Conservation (phyloP, 2,797 vertebrate genomes). For the Mergus octosetaceus region DNA sequence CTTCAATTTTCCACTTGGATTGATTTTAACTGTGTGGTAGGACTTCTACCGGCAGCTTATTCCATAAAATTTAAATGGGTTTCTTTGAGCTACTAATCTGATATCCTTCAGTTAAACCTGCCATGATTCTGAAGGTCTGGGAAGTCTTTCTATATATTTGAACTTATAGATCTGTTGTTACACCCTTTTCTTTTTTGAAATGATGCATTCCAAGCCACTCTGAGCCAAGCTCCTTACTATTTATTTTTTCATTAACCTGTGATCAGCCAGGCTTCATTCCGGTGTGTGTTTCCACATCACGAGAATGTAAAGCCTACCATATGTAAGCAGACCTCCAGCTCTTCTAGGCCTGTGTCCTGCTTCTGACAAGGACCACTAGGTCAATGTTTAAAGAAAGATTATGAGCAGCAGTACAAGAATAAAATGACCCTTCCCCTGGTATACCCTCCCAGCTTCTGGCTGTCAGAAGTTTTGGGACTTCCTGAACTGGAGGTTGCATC, state of each 20-base stretch:
- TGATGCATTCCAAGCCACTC: neutral
- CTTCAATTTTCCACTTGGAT: neutral
- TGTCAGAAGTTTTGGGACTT: neutral
- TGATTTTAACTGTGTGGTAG: neutral
- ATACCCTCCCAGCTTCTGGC: neutral
- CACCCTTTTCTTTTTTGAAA: neutral
- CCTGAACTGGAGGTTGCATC: neutral
- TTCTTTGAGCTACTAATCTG: neutral
- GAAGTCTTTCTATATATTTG: neutral
- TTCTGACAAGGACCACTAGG: neutral
- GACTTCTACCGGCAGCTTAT: neutral
- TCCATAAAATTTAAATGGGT: constrained; percentile 5
- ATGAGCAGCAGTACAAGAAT: neutral
- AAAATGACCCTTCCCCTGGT: neutral
- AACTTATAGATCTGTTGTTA: neutral
- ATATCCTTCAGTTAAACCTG: neutral
- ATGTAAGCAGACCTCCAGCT: neutral
- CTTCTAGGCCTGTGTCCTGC: neutral
- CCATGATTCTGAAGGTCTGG: neutral
- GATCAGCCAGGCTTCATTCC: neutral
- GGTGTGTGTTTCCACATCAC: neutral
- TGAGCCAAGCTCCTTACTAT: neutral
- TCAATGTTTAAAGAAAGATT: neutral
- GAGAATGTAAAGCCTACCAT: neutral
- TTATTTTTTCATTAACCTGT: neutral